Evolutionary conservation across 2,113 vertebrate genomes (phyloP).

Genomic region (Hippocampus comes): DNA sequence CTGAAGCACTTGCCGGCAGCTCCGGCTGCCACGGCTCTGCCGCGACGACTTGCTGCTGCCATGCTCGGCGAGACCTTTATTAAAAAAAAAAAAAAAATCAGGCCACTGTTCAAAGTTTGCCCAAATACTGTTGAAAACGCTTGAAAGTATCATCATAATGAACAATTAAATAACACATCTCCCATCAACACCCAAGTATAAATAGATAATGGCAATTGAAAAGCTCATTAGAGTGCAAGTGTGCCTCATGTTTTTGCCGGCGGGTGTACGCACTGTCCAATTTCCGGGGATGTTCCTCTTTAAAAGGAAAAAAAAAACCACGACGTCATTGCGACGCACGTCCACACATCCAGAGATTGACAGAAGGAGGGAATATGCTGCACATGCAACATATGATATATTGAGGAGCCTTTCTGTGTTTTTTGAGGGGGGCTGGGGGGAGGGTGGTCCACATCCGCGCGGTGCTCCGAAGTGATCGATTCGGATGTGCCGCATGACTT

Average conservation of each 20-base stretch:
- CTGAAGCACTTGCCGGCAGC: no score
- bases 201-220: no score
- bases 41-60: no score
- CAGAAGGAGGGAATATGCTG: conserved; percentile 9
- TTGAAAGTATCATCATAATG: no score
- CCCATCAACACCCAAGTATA: neutral
- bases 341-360: conserved; percentile 28
- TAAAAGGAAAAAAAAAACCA: neutral
- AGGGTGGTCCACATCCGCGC: neutral
- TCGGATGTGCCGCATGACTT: neutral
- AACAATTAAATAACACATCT: no score
- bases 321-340: neutral
- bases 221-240: neutral
- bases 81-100: no score
- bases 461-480: neutral
- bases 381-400: neutral
- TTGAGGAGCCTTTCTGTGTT: neutral
- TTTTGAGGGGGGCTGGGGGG: no score
- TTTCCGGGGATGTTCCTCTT: neutral
- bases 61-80: no score
- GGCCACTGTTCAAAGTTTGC: no score
- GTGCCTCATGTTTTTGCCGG: neutral
- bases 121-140: no score
- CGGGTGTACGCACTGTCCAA: neutral
- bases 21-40: no score